A percentile compares a stretch with the other conserved stretches of the same genome.
Evolutionary conservation across 2,113 vertebrate genomes (phyloP).

Genomic region (Aspidoscelis tigris): DNA sequence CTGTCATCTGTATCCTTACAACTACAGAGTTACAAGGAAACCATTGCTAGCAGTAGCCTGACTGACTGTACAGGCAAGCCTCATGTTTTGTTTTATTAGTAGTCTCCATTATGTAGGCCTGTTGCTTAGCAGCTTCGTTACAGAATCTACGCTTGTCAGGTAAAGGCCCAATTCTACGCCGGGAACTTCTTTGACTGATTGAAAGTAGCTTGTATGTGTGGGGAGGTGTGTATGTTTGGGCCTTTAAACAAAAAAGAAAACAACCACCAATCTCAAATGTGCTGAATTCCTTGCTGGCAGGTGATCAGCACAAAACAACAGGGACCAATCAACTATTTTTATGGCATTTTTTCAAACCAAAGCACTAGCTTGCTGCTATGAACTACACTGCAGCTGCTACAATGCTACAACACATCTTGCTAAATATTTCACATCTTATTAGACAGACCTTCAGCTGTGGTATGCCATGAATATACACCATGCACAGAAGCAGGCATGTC

Average conservation of each 20-base stretch:
- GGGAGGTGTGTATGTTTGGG: constrained; percentile 31
- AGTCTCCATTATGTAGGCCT: constrained; percentile 30
- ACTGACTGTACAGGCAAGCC: constrained; percentile 28
- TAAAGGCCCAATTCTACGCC: constrained; percentile 40
- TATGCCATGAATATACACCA: constrained; percentile 45
- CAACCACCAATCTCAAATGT: neutral
- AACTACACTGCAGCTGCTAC: constrained; percentile 47
- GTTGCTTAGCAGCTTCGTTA: constrained; percentile 46
- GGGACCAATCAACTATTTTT: constrained; percentile 32
- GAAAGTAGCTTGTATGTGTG: constrained; percentile 10
- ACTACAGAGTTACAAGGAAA: constrained; percentile 44
- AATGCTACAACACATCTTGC: constrained; percentile 40
- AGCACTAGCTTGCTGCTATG: constrained; percentile 30
- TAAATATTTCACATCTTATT: constrained; percentile 24
- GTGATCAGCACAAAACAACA: neutral
- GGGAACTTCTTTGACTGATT: constrained; percentile 51
- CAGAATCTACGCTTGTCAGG: constrained; percentile 54
- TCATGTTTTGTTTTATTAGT: constrained; percentile 26
- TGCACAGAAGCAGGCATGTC: constrained; percentile 53
- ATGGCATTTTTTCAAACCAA: constrained; percentile 11
- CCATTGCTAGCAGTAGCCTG: constrained; percentile 53
- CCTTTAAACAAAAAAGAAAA: neutral
- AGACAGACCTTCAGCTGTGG: constrained; percentile 37
- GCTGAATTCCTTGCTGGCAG: constrained; percentile 28
- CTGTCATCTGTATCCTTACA: constrained; percentile 43